Conservation (phyloP, 2,888 invertebrate genomes). For the Drosophila ochracea region DNA sequence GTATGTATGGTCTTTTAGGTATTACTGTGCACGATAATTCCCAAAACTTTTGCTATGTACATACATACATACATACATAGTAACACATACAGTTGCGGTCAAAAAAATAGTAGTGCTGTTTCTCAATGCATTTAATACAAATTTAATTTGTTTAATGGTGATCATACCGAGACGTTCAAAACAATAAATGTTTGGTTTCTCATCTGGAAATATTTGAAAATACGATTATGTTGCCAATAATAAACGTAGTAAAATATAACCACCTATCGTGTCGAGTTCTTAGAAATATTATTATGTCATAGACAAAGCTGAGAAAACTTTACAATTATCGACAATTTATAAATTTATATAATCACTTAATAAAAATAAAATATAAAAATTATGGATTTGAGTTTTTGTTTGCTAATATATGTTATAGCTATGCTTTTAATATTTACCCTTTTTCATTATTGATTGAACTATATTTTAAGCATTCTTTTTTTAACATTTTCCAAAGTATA, state of each 20-base stretch:
- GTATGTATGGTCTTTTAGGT: neutral
- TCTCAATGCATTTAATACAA: neutral
- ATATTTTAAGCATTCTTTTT: neutral
- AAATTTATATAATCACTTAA: neutral
- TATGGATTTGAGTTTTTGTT: neutral
- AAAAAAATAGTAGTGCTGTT: neutral
- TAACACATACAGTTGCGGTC: neutral
- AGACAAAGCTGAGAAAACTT: too few species aligned
- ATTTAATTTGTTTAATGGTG: too few species aligned
- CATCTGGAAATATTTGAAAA: neutral
- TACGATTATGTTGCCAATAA: neutral
- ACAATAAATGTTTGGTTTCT: neutral
- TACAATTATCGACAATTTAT: neutral
- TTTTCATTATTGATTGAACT: neutral
- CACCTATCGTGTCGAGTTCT: too few species aligned
- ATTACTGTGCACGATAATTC: neutral
- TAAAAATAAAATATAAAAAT: neutral
- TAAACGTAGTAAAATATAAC: neutral
- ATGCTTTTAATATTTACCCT: neutral
- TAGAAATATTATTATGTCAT: too few species aligned
- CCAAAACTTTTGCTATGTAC: neutral
- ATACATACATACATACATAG: neutral
- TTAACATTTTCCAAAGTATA: neutral
- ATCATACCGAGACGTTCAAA: too few species aligned
- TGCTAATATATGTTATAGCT: neutral